These are phyloP conservation scores for Ellobius talpinus DNA, from an alignment of 2,113 vertebrate genomes.

Conservation along the genomic window DNA sequence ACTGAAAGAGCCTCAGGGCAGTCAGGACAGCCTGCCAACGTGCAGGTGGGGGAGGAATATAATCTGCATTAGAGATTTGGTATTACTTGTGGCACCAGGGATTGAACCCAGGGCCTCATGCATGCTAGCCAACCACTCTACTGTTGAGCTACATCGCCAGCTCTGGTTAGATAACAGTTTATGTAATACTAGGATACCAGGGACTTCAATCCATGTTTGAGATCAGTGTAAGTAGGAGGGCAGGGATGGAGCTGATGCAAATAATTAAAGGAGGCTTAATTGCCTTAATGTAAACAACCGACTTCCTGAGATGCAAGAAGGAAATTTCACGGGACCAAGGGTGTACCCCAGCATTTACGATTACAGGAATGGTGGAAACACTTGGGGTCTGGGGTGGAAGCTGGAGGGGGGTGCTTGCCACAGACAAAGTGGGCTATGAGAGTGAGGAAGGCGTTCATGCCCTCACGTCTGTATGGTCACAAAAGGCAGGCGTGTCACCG, in stretches of 20 bases:
- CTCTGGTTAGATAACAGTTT: background rate
- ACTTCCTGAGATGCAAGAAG: background rate
- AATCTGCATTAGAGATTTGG: background rate
- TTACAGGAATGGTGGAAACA: background rate
- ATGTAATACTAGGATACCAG: background rate
- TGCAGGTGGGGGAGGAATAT: background rate
- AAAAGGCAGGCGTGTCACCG: background rate
- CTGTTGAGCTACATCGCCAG: background rate
- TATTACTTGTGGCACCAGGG: background rate
- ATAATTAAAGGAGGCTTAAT: background rate
- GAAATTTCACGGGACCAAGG: background rate
- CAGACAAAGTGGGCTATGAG: background rate
- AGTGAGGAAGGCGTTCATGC: background rate
- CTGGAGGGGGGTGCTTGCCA: background rate
- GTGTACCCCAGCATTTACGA: background rate
- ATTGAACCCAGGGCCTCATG: background rate
- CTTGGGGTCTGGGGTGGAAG: background rate
- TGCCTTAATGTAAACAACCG: background rate
- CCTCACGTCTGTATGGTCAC: background rate
- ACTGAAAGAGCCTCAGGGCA: background rate
- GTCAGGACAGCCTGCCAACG: background rate
- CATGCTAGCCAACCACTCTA: background rate
- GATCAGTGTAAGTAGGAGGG: background rate
- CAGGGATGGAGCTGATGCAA: too few species aligned
- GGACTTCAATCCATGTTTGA: background rate